A percentile compares a stretch with the other conserved stretches of the same genome.
Evolutionary conservation across 2,888 invertebrate genomes (phyloP).

Genomic region (Ecdyonurus torrentis): DNA sequence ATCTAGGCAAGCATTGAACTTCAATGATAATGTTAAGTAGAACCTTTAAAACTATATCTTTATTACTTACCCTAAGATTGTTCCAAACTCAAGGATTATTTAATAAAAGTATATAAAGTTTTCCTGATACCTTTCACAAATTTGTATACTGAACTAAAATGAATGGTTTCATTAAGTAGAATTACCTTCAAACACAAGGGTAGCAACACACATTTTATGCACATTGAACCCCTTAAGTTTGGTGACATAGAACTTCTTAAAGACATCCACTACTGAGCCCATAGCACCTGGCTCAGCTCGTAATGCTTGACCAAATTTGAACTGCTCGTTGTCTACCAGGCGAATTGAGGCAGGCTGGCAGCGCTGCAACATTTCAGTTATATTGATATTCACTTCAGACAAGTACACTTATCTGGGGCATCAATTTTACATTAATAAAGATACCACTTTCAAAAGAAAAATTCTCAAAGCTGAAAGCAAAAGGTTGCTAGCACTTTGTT

Average conservation of each 20-base stretch:
- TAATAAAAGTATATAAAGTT: not conserved
- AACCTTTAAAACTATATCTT: not conserved
- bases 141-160: not conserved
- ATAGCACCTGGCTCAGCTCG: conserved; percentile 42
- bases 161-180: not conserved
- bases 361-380: too few species aligned
- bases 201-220: conserved; percentile 70
- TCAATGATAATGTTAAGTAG: too few species aligned
- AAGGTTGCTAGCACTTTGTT: too few species aligned
- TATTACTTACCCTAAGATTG: too few species aligned
- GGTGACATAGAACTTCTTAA: conserved; percentile 78
- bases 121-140: too few species aligned
- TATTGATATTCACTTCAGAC: too few species aligned
- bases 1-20: too few species aligned
- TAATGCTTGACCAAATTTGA: conserved; percentile 74
- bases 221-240: conserved; percentile 74
- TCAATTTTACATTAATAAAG: not conserved
- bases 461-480: too few species aligned
- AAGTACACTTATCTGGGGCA: too few species aligned
- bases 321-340: conserved; percentile 96
- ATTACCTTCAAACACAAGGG: conserved; percentile 79
- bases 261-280: conserved; percentile 51
- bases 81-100: not conserved
- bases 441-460: not conserved
- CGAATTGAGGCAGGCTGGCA: conserved; percentile 93